Conservation (phyloP, 1,140 invertebrate species). For the Drosophila paulistorum region DNA sequence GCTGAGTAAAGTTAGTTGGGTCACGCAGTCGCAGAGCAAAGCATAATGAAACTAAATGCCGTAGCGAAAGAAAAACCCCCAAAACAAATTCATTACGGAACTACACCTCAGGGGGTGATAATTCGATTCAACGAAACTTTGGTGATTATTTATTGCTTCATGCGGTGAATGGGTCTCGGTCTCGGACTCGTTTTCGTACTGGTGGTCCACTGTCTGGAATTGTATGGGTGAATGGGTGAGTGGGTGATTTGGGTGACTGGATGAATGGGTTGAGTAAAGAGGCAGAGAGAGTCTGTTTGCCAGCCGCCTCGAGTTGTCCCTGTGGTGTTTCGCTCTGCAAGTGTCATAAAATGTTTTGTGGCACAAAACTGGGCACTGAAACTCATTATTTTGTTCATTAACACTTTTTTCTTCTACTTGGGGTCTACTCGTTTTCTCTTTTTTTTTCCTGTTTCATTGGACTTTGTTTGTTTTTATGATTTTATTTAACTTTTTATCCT, state of each 20-base stretch:
- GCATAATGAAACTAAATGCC: conserved; percentile 76
- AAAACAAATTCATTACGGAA: conserved; percentile 81
- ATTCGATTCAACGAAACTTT: conserved; percentile 81
- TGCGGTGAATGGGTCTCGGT: conserved; percentile 50
- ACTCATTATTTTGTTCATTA: conserved; percentile 82
- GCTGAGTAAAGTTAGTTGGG: conserved; percentile 23
- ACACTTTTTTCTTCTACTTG: conserved; percentile 60
- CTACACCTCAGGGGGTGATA: conserved; percentile 80
- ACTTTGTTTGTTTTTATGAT: conserved; percentile 31
- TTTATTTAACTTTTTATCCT: not conserved
- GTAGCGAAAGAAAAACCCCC: conserved; percentile 60
- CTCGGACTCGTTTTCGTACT: conserved; percentile 15
- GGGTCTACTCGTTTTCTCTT: not conserved
- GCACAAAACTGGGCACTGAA: conserved; percentile 70
- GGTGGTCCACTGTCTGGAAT: conserved; percentile 13
- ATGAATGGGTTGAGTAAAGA: conserved; percentile 21
- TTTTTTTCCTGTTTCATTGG: conserved; percentile 26
- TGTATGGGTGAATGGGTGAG: conserved; percentile 9
- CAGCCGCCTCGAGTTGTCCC: conserved; percentile 46
- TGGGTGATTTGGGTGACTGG: conserved; percentile 25
- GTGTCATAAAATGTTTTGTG: conserved; percentile 80
- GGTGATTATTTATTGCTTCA: conserved; percentile 81
- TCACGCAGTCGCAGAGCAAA: conserved; percentile 70
- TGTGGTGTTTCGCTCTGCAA: conserved; percentile 74
- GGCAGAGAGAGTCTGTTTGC: not conserved